phyloP scores from a whole-genome alignment of 1,140 invertebrate species.

The Brevipalpus yothersi region DNA sequence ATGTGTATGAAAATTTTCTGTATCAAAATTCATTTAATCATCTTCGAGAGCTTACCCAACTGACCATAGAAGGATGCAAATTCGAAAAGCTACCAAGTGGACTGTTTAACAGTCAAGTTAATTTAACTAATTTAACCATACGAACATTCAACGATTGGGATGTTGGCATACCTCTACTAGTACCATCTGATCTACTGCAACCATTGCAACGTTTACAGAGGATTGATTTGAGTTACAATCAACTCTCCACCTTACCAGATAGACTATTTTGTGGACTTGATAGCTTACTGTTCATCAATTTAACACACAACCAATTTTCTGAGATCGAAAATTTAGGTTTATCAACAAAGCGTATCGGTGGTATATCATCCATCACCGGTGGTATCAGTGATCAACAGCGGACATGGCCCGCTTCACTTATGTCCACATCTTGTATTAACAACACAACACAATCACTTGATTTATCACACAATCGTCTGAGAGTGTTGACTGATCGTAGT shows the following conservation, averaged over 20 bases:
- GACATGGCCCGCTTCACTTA: not conserved
- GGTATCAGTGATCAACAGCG: not conserved
- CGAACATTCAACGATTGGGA: conserved; percentile 56
- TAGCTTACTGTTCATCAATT: conserved; percentile 51
- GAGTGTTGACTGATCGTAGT: conserved; percentile 27
- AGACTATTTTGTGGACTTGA: conserved; percentile 37
- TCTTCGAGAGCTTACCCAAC: conserved; percentile 35
- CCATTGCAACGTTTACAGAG: conserved; percentile 41
- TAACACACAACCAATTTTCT: conserved; percentile 49
- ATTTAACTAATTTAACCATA: conserved; percentile 37
- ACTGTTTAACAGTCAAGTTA: conserved; percentile 35
- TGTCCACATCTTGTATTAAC: conserved; percentile 2
- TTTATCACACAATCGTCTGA: conserved; percentile 41
- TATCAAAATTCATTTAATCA: conserved; percentile 40
- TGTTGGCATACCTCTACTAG: conserved; percentile 9
- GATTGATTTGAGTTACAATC: conserved; percentile 12
- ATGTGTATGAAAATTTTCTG: conserved; percentile 12
- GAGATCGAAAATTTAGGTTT: conserved; percentile 45
- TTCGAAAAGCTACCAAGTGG: conserved; percentile 40
- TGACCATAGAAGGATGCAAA: conserved; percentile 50
- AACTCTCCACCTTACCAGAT: conserved; percentile 8
- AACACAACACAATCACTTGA: conserved; percentile 36
- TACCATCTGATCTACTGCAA: conserved; percentile 17
- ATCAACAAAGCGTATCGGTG: conserved; percentile 21
- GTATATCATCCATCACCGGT: not conserved